Evolutionary conservation across 1,140 invertebrate species (phyloP).

Genomic region (Diabrotica virgifera): DNA sequence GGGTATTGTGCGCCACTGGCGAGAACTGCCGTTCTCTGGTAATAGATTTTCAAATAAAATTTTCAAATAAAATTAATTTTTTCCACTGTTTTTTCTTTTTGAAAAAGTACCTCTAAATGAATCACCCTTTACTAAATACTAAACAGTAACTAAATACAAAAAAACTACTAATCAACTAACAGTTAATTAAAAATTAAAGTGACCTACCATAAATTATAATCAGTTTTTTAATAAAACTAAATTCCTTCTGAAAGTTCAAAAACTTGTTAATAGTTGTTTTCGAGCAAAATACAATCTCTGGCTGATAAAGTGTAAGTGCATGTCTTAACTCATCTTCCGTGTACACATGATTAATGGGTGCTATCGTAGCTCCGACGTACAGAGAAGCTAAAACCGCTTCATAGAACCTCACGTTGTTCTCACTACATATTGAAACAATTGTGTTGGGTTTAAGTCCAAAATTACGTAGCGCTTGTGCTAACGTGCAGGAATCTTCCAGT

Average conservation of each 20-base stretch:
- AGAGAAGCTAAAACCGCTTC: conserved; percentile 50
- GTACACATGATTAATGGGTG: conserved; percentile 57
- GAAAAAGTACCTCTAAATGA: too few species aligned
- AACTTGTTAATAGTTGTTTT: conserved; percentile 32
- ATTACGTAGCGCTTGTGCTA: conserved; percentile 27
- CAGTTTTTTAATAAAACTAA: conserved; percentile 30
- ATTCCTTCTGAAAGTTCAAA: conserved; percentile 25
- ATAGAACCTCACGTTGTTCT: conserved; percentile 56
- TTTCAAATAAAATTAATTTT: too few species aligned
- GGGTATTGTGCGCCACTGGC: too few species aligned
- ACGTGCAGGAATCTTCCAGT: conserved; percentile 21
- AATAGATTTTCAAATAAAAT: too few species aligned
- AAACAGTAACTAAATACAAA: too few species aligned
- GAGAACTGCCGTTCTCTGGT: too few species aligned
- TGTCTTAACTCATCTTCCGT: conserved; percentile 53
- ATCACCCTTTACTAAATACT: too few species aligned
- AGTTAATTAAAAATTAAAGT: too few species aligned
- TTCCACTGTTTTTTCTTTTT: too few species aligned
- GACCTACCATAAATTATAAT: neutral
- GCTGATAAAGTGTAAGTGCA: conserved; percentile 51
- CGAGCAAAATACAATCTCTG: conserved; percentile 50
- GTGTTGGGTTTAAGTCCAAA: conserved; percentile 21
- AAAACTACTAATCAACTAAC: too few species aligned
- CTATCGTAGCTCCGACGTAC: conserved; percentile 53
- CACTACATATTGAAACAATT: conserved; percentile 54